Evolutionary conservation across 2,888 invertebrate species (phyloP).

Genomic region (Tortrix viridana): DNA sequence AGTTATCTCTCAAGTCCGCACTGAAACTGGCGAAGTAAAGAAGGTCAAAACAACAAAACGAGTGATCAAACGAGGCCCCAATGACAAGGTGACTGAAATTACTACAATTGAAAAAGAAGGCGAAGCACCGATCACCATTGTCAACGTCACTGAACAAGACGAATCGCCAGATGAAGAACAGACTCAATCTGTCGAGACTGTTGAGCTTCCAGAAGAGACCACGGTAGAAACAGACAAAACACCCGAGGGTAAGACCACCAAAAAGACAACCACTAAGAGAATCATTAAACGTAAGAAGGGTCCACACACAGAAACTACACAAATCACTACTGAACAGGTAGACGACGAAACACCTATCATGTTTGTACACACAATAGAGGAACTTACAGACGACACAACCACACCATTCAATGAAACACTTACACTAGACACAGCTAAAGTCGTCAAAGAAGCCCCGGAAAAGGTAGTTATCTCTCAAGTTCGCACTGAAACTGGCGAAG

Average conservation of each 20-base stretch:
- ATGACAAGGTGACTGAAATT: conserved; percentile 50
- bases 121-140: conserved; percentile 1
- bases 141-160: conserved; percentile 61
- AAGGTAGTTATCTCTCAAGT: conserved; percentile 44
- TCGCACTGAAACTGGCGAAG: conserved; percentile 15
- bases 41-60: not conserved
- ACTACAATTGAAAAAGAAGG: conserved; percentile 6
- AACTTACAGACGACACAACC: conserved; percentile 53
- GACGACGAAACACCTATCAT: conserved; percentile 47
- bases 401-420: conserved; percentile 45
- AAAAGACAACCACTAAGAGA: conserved; percentile 47
- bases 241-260: conserved; percentile 46
- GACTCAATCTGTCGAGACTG: conserved; percentile 42
- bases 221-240: not conserved
- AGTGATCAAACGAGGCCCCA: conserved; percentile 45
- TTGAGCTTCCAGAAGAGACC: conserved; percentile 48
- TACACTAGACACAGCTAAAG: not conserved
- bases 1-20: conserved; percentile 53
- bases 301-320: conserved; percentile 54
- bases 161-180: conserved; percentile 41
- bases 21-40: conserved; percentile 44
- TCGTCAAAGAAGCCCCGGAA: conserved; percentile 9
- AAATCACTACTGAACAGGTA: conserved; percentile 47
- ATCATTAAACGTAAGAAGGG: conserved; percentile 46
- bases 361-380: conserved; percentile 50